Evolutionary conservation across 1,140 invertebrate genomes (phyloP), one percentile per base, ranked within the genome.

Genomic region (Leucophenga varia): DNA sequence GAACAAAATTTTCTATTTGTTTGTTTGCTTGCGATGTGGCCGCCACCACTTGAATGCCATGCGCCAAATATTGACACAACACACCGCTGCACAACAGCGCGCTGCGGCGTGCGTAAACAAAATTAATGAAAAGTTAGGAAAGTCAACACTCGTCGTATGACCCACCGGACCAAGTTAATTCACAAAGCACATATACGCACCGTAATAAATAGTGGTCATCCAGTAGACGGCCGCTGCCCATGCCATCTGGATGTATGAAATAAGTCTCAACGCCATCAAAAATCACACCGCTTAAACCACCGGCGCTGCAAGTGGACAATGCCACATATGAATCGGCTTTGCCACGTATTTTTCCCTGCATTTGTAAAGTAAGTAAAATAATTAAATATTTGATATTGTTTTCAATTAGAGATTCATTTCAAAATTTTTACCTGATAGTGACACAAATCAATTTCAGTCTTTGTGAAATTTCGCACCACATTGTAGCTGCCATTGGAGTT

Each of bases 241-340:
- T 54, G 13, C 28, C 43, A 21, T 69, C 76, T 2, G 75, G 63
- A 54, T 79, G 89, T 77, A 96, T 82, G 65, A 93, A 90, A 74
- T 88, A 86, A 55, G 87, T 82, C 30, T 84, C 79, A 34, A 80
- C 69, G 2, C 90, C 90, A 75, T 94, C 90, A 65, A 83, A 90
- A 47, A 95, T 81, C 16, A 92, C 82, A 21, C 93, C 93, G 42
- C 86, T 85, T 32, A 95, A 75, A 17, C 87, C 86, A 18, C 89
- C 86, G 58, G 81, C 81, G 21, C 79, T 77, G 67, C 93, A 95
- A 7, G 91, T 94, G 35, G 92, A 95, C 12, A 95, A 54, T 0
- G 92, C 93, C 34, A 83, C 91, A 84, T 87, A 89, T 1, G 92
- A 94, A 22, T 81, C 77, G 5, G 81, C 77, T 47, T 82, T 76